Evolutionary conservation across 30 jellyfish, hydroid and myxozoan genomes (phyloP).

Genomic region (Clytia hemisphaerica): DNA sequence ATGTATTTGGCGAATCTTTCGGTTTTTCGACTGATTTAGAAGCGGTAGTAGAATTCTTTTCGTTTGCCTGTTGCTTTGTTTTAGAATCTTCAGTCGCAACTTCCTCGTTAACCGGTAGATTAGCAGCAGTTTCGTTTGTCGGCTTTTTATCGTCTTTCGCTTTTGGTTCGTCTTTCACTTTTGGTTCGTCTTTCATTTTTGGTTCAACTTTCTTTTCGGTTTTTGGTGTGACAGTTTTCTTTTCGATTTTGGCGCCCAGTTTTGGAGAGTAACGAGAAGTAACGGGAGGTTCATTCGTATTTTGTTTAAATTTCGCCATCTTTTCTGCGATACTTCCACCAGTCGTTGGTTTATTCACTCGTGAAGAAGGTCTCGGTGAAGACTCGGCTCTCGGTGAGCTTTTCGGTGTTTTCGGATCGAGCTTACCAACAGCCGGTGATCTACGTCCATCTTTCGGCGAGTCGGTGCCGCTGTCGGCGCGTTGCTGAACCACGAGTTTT

Average conservation of each 20-base stretch:
- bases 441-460: no score
- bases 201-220: not conserved
- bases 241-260: not conserved
- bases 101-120: not conserved
- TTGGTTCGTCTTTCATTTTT: not conserved
- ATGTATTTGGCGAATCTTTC: no score
- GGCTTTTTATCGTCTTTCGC: not conserved
- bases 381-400: not conserved
- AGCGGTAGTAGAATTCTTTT: constrained; percentile 2
- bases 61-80: not conserved
- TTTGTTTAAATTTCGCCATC: constrained; percentile 91
- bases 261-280: no score
- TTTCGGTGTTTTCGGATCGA: constrained; percentile 5
- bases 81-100: not conserved
- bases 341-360: constrained; percentile 34
- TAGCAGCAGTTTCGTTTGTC: not conserved
- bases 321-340: constrained; percentile 95
- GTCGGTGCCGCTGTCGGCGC: no score
- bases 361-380: constrained; percentile 28
- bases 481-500: no score
- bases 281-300: not conserved
- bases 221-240: not conserved
- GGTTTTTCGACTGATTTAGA: no score
- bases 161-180: not conserved
- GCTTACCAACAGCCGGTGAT: no score